Base-by-base conservation (phyloP, 2,113 vertebrate species). In the Galemys pyrenaicus region DNA sequence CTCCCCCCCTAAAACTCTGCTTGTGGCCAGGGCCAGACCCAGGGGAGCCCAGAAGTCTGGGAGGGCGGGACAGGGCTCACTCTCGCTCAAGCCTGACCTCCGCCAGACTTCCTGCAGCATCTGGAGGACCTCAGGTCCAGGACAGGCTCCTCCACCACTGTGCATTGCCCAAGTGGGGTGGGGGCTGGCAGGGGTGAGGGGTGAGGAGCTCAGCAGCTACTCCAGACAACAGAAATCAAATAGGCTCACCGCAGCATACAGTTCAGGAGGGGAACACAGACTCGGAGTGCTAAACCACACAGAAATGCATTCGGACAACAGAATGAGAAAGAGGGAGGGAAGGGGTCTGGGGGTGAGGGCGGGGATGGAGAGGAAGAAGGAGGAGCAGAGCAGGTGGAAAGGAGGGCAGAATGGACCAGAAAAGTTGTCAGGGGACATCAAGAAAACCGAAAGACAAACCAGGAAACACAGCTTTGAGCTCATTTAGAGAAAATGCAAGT, bases 221-320 rank as follows among this genome's bases (percentile, higher is more conserved):
- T 96, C 94, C 71, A 87, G 80, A 94, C 44, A 91, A 82, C 83
- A 97, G 89, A 96, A 96, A 94, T 95, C 89, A 95, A 95, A 96
- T 86, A 1, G 82, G 87, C 94, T 95, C 71, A 96, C 87, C 1
- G 70, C 46, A 96, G 94, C 95, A 97, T 97, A 97, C 98, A 97
- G 97, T 98, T 98, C 98, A 98, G 98, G 98, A 96, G 98, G 98
- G 95, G 97, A 98, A 99, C 98, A 97, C 98, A 97, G 98, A 98
- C 98, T 99, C 3, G 0, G 86, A 96, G 94, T 96, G 98, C 98
- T 98, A 98, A 96, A 97, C 99, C 99, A 99, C 98, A 99, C 98
- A 99, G 98, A 98, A 99, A 99, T 98, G 99, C 99, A 99, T 99
- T 99, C 98, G 98, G 99, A 98, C 95, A 94, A 99, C 97, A 97